Base-by-base conservation (phyloP, 2,888 invertebrate species). In the Strigamia maritima region DNA sequence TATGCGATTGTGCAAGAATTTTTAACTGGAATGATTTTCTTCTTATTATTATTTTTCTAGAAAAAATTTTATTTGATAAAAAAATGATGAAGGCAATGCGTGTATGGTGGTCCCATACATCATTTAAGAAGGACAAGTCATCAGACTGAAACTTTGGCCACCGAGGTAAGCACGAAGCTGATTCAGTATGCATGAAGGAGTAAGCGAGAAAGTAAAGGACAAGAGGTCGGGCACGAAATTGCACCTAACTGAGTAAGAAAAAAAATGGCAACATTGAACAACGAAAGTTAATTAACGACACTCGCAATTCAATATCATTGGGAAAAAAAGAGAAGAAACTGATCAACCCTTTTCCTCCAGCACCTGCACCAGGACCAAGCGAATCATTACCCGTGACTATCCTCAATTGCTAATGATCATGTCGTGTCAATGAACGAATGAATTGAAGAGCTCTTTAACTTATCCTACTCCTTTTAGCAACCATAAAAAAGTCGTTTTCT, bases 31-130 rank as follows among this genome's bases (percentile, higher is more conserved):
- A 35, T 35, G 35, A 35, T 6, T 35, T 35, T n/a, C n/a, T n/a
- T n/a, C n/a, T n/a, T 35, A 35, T 35, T 35, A 35, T 35, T 35
- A 35, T 35, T 35, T 35, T 35, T 35, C 35, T 35, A 35, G 35
- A 49, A 49, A 49, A 49, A 12, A 49, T 10, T 16, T 49, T 19
- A 14, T 19, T 49, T 14, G 8, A 65, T 65, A 70, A 10, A 26
- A 4, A 28, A 70, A 26, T 26, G 70, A 70, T 70, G 16, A 26
- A 26, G 70, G 70, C 26, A 70, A 28, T 70, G 26, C 70, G 16
- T 26, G 70, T 70, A 70, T 70, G 70, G 70, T 70, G 70, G 70
- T 70, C 70, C 70, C 70, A 70, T 70, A 70, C 70, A 70, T 70
- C 70, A 70, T 70, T 70, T 7, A 70, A 70, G 70, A 28, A 70